Percentiles rank a stretch among this genome's conserved stretches.
These are phyloP conservation scores for Cryptoleucopteryx plumbea DNA, from an alignment of 2,113 vertebrate genomes.

Conservation along the genomic window DNA sequence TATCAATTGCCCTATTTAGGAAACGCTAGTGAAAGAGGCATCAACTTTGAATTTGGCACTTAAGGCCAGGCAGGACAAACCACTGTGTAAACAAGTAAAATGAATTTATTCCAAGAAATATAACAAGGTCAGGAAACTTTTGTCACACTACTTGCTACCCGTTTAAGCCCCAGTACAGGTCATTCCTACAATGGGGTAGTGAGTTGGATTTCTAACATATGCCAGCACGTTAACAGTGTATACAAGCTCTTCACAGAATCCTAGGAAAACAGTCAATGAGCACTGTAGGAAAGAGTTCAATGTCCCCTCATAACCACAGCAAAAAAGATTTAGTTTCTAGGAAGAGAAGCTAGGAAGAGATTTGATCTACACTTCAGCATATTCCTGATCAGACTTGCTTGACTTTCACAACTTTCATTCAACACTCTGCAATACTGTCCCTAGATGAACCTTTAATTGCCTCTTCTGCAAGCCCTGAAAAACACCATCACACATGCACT, in stretches of 20 bases:
- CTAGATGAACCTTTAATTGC: not conserved
- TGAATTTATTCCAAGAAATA: not conserved
- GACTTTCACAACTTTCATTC: not conserved
- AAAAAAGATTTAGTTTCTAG: not conserved
- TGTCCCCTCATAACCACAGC: not conserved
- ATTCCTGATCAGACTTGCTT: not conserved
- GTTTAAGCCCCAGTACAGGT: not conserved
- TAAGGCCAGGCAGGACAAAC: not conserved
- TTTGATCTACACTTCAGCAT: not conserved
- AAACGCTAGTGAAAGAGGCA: not conserved
- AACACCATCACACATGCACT: not conserved
- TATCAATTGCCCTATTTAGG: not conserved
- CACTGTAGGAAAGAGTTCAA: not conserved
- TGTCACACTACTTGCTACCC: not conserved
- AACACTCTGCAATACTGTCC: not conserved
- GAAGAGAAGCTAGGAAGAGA: not conserved
- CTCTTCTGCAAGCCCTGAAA: not conserved
- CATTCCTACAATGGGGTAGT: not conserved
- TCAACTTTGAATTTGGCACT: not conserved
- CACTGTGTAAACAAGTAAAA: not conserved
- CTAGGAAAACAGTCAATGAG: not conserved
- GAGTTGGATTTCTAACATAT: not conserved
- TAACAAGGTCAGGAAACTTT: not conserved
- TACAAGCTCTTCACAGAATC: not conserved
- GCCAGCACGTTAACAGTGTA: not conserved